These are phyloP conservation scores for Onthophagus sagittarius DNA, from an alignment of 2,888 invertebrate genomes.

Conservation along the genomic window DNA sequence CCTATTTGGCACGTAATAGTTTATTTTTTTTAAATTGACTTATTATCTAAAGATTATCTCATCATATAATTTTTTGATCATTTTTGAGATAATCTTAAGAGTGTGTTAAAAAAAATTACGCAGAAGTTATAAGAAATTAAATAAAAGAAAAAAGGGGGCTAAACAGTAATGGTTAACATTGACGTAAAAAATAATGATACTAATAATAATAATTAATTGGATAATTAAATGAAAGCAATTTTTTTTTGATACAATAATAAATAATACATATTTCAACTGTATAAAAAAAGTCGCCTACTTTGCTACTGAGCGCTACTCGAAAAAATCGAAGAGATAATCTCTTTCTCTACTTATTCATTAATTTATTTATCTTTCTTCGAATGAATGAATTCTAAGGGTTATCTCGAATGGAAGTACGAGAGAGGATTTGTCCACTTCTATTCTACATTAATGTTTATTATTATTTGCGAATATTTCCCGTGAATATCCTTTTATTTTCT, in stretches of 20 bases:
- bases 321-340: constrained; percentile 18
- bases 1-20: background rate
- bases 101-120: background rate
- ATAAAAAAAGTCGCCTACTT: background rate
- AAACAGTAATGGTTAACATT: background rate
- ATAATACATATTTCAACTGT: constrained; percentile 4
- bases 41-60: background rate
- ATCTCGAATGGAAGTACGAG: constrained; percentile 15
- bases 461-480: constrained; percentile 18
- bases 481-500: constrained; percentile 22
- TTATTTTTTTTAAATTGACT: background rate
- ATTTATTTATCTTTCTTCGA: constrained; percentile 6
- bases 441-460: constrained; percentile 23
- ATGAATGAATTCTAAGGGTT: background rate
- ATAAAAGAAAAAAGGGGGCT: background rate
- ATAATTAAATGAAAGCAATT: constrained; percentile 5
- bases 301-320: background rate
- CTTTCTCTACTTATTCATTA: constrained; percentile 18
- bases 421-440: constrained; percentile 32
- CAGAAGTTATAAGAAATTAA: background rate
- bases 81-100: background rate
- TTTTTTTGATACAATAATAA: constrained; percentile 15
- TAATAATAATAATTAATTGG: constrained; percentile 14
- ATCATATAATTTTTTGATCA: too few relatives aligned
- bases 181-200: constrained; percentile 10